These are phyloP conservation scores for Liopterus haemorrhoidalis DNA, from an alignment of 2,888 invertebrate species.

Conservation along the genomic window DNA sequence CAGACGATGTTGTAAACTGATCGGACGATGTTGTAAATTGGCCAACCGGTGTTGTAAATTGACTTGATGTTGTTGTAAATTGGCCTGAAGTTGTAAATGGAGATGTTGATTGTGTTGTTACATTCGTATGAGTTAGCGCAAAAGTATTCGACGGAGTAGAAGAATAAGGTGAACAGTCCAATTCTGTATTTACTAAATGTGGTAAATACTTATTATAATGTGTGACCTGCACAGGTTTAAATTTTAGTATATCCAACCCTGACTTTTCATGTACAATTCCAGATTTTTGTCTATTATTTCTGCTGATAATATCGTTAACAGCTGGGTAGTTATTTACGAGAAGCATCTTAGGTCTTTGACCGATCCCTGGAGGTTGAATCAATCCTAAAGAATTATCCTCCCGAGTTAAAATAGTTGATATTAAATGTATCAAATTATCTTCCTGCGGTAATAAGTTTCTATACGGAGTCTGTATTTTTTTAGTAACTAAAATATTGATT, in stretches of 20 bases:
- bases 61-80: too few relatives aligned
- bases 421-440: slow-evolving; percentile 61
- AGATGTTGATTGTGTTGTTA: too few relatives aligned
- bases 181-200: too few relatives aligned
- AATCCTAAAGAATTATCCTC: slow-evolving; percentile 67
- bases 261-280: slow-evolving; percentile 1
- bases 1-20: too few relatives aligned
- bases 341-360: slow-evolving; percentile 68
- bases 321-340: slow-evolving; percentile 31
- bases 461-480: slow-evolving; percentile 55
- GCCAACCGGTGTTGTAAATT: too few relatives aligned
- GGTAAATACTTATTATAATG: slow-evolving; percentile 12
- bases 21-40: too few relatives aligned
- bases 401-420: slow-evolving; percentile 60
- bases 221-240: not conserved
- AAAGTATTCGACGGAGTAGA: too few relatives aligned
- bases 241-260: slow-evolving; percentile 8
- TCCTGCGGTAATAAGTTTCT: slow-evolving; percentile 55
- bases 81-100: too few relatives aligned
- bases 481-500: slow-evolving; percentile 34
- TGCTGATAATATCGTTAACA: not conserved
- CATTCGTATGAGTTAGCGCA: too few relatives aligned
- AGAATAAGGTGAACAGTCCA: too few relatives aligned
- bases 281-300: not conserved
- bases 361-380: slow-evolving; percentile 67